Evolutionary conservation across 2,113 vertebrate genomes (phyloP).

Genomic region (Herpetotheres cachinnans): DNA sequence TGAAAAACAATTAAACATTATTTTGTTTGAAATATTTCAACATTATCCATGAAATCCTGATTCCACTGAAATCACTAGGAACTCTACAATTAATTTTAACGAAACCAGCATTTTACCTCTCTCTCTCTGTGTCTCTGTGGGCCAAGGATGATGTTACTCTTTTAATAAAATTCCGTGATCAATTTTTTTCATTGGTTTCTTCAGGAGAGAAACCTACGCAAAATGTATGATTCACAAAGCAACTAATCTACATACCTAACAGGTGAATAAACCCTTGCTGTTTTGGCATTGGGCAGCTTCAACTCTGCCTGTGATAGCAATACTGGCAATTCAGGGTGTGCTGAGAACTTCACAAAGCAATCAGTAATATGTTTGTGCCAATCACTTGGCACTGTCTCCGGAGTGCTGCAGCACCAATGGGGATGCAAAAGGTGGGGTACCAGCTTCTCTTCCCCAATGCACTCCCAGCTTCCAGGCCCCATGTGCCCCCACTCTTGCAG

Average conservation of each 20-base stretch:
- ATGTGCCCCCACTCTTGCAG: neutral
- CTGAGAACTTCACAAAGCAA: neutral
- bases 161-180: neutral
- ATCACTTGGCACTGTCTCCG: neutral
- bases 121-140: neutral
- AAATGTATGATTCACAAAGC: neutral
- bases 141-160: neutral
- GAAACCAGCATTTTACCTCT: neutral
- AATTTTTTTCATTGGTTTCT: neutral
- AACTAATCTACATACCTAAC: neutral
- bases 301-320: rapidly evolving
- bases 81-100: neutral
- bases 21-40: neutral
- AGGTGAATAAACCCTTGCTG: neutral
- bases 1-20: neutral
- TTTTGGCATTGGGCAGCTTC: neutral
- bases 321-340: neutral
- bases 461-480: neutral
- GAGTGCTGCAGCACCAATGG: neutral
- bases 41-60: neutral
- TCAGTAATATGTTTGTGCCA: neutral
- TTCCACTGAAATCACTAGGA: neutral
- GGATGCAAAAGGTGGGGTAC: neutral
- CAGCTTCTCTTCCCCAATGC: rapidly evolving
- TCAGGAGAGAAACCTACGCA: neutral